Evolutionary conservation across 2,888 invertebrate genomes (phyloP).

Genomic region (Tinea semifulvella): DNA sequence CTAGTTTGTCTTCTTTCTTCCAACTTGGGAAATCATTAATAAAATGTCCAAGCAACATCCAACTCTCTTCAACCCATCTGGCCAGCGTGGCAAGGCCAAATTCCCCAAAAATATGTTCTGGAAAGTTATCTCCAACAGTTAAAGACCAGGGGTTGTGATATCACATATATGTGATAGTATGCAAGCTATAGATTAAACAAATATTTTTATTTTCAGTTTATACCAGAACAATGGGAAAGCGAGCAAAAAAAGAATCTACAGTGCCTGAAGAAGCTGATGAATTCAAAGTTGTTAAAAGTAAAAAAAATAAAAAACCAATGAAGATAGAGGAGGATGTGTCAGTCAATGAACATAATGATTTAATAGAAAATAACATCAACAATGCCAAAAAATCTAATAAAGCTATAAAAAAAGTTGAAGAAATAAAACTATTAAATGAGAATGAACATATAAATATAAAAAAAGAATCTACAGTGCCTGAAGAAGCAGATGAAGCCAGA

Average conservation of each 20-base stretch:
- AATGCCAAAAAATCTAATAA: neutral
- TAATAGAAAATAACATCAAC: neutral
- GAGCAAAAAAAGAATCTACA: neutral
- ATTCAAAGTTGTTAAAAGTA: neutral
- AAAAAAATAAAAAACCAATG: neutral
- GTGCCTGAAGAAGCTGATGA: neutral
- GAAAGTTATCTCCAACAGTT: no score
- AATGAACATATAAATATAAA: no score
- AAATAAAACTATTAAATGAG: no score
- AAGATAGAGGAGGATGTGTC: neutral
- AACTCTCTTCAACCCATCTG: no score
- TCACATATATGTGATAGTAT: no score
- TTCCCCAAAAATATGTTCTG: no score
- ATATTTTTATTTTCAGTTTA: neutral
- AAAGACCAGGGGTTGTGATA: no score
- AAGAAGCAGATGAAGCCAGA: neutral
- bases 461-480: neutral
- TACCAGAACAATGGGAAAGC: neutral
- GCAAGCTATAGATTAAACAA: no score
- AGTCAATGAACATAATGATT: neutral
- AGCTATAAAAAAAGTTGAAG: neutral
- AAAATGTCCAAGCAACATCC: no score
- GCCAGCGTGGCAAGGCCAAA: no score
- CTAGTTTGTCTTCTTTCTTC: no score
- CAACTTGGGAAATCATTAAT: no score